phyloP scores from a whole-genome alignment of 2,888 invertebrate genomes.

The Tyria jacobaeae region DNA sequence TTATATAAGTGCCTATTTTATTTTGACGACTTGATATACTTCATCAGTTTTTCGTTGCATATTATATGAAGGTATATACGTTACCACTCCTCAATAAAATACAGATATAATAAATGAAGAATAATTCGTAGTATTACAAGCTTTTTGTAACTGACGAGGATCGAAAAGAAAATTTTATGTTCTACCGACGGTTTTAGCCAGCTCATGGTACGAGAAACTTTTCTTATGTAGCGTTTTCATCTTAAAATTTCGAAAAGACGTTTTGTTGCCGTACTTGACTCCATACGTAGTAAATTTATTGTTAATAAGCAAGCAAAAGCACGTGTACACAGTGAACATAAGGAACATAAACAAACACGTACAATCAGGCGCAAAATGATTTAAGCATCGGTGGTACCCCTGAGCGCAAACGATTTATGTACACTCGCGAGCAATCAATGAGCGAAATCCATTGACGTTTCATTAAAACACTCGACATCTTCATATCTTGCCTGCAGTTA shows the following conservation, averaged over 20 bases:
- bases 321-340: slow-evolving; percentile 41
- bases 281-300: slow-evolving; percentile 36
- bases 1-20: too few relatives aligned
- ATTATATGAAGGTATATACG: too few relatives aligned
- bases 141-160: too few relatives aligned
- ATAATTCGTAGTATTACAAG: too few relatives aligned
- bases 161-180: too few relatives aligned
- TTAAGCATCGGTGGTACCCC: slow-evolving; percentile 58
- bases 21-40: too few relatives aligned
- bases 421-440: slow-evolving; percentile 70
- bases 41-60: too few relatives aligned
- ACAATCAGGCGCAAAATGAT: slow-evolving; percentile 59
- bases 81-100: too few relatives aligned
- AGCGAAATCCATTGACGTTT: slow-evolving; percentile 80
- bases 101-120: too few relatives aligned
- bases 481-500: slow-evolving; percentile 76
- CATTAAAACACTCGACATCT: slow-evolving; percentile 82
- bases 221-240: background rate
- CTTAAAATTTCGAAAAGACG: background rate
- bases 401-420: slow-evolving; percentile 62
- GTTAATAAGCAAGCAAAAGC: slow-evolving; percentile 44
- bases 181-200: too few relatives aligned
- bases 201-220: too few relatives aligned
- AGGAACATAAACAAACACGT: slow-evolving; percentile 60
- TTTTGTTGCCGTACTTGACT: background rate